Conservation (phyloP, 1,140 invertebrate species). For the Plectus sambesii region DNA sequence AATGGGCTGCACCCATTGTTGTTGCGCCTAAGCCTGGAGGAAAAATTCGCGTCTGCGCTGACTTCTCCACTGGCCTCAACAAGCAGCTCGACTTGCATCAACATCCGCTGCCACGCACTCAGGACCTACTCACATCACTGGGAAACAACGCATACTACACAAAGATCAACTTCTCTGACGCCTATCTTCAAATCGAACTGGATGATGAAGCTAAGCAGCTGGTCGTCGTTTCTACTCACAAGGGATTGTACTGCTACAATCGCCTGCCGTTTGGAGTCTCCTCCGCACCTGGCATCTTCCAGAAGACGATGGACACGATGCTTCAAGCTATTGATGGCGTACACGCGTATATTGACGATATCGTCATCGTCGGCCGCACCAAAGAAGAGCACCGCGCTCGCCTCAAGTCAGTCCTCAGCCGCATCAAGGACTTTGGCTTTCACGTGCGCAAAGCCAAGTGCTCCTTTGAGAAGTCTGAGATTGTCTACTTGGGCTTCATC, state of each 20-base stretch:
- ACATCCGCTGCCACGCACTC: conserved; percentile 8
- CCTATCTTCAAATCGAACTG: too few relatives aligned
- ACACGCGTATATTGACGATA: conserved; percentile 14
- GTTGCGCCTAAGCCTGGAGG: conserved; percentile 41
- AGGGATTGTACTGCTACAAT: conserved; percentile 10
- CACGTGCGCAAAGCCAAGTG: too few relatives aligned
- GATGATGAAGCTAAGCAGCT: too few relatives aligned
- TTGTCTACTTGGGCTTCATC: conserved; percentile 45
- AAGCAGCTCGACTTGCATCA: background rate
- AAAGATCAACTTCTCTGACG: too few relatives aligned
- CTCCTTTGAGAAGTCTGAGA: too few relatives aligned
- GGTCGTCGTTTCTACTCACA: conserved; percentile 4
- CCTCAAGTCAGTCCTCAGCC: too few relatives aligned
- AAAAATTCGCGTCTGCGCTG: conserved; percentile 37
- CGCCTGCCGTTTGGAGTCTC: conserved; percentile 14
- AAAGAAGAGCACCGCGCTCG: background rate
- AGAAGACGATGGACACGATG: conserved; percentile 14
- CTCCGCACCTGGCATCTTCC: conserved; percentile 15
- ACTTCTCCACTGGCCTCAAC: too few relatives aligned
- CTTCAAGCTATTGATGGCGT: conserved; percentile 4
- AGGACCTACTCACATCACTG: too few relatives aligned
- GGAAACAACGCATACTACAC: too few relatives aligned
- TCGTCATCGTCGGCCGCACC: background rate
- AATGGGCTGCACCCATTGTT: conserved; percentile 47
- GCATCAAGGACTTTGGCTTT: too few relatives aligned